These are phyloP conservation scores for Lagenorhynchus albirostris DNA, from an alignment of 2,113 vertebrate genomes.

Conservation along the genomic window DNA sequence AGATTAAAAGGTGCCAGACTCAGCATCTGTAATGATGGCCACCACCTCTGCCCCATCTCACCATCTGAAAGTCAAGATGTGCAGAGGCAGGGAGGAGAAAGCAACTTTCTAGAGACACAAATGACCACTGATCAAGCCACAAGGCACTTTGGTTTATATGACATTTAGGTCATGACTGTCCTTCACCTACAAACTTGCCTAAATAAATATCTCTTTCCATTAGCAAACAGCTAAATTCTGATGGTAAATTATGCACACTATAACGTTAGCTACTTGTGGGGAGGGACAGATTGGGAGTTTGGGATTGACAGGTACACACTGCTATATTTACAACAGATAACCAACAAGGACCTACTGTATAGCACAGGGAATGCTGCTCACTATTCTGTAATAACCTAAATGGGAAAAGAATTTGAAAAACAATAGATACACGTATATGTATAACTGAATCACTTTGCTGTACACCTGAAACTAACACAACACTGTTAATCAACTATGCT, in stretches of 20 bases:
- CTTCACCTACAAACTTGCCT: constrained; percentile 9
- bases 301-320: not conserved
- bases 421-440: too few species aligned
- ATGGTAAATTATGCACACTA: not conserved
- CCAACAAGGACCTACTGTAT: not conserved
- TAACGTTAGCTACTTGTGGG: not conserved
- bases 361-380: not conserved
- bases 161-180: not conserved
- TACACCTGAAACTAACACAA: too few species aligned
- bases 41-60: not conserved
- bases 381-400: not conserved
- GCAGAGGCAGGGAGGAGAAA: not conserved
- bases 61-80: not conserved
- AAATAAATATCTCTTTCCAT: not conserved
- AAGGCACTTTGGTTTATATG: not conserved
- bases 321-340: not conserved
- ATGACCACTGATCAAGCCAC: constrained; percentile 10
- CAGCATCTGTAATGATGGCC: not conserved
- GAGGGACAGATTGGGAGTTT: not conserved
- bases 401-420: not conserved
- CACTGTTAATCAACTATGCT: too few species aligned
- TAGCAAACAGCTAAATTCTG: not conserved
- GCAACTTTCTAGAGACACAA: not conserved
- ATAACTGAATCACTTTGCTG: too few species aligned
- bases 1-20: not conserved